Conservation (phyloP, 2,113 vertebrate genomes). For the Parus major region DNA sequence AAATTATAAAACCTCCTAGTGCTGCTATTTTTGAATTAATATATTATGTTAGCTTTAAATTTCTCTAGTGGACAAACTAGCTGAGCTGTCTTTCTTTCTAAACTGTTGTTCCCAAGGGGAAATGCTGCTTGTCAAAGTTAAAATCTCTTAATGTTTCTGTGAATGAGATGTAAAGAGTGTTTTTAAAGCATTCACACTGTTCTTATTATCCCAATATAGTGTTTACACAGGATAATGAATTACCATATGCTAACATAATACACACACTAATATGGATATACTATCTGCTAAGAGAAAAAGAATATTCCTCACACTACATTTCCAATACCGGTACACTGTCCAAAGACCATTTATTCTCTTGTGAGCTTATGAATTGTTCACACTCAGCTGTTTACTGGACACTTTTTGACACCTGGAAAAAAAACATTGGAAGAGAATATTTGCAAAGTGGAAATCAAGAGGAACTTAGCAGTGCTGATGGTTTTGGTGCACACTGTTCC, state of each 20-base stretch:
- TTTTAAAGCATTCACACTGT: neutral
- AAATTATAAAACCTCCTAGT: constrained; percentile 42
- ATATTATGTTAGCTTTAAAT: neutral
- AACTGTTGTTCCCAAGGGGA: neutral
- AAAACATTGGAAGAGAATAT: neutral
- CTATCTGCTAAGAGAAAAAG: neutral
- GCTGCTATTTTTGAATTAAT: constrained; percentile 25
- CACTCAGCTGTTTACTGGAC: neutral
- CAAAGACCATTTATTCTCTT: neutral
- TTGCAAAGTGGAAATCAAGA: neutral
- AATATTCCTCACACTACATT: neutral
- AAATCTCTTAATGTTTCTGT: constrained; percentile 14
- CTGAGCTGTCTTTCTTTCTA: constrained; percentile 17
- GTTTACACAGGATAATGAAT: neutral
- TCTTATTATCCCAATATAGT: neutral
- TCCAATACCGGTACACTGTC: neutral
- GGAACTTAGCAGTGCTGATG: neutral
- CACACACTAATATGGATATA: neutral
- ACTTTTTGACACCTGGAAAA: neutral
- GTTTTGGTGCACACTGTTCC: neutral
- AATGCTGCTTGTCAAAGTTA: constrained; percentile 34
- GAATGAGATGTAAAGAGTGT: neutral
- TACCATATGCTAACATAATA: neutral
- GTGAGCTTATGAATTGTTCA: neutral
- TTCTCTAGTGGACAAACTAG: neutral